Percentiles rank a stretch among this genome's conserved stretches.
phyloP scores from a whole-genome alignment of 1,140 invertebrate genomes.

The Tyrophagus putrescentiae region DNA sequence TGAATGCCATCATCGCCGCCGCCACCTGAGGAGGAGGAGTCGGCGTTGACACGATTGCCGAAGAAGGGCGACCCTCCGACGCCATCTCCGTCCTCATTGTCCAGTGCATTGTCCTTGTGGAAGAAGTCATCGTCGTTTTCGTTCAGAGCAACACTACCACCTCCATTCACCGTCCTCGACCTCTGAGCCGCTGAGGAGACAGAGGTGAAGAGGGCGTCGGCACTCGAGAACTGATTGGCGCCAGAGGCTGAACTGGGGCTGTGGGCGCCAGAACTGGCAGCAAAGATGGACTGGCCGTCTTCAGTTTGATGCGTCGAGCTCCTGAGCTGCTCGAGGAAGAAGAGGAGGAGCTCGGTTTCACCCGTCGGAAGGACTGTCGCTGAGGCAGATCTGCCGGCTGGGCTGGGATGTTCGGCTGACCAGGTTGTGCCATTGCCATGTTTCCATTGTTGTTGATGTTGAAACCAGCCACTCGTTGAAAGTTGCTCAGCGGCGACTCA shows the following conservation, averaged over 20 bases:
- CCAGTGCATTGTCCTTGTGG: conserved; percentile 18
- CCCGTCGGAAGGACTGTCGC: background rate
- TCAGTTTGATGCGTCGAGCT: background rate
- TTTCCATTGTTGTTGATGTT: no score
- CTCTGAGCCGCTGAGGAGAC: background rate
- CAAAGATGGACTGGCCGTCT: background rate
- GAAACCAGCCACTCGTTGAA: conserved; percentile 2
- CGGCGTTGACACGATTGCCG: background rate
- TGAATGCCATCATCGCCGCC: conserved; percentile 1
- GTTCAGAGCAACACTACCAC: no score
- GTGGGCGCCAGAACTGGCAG: no score
- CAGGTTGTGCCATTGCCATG: no score
- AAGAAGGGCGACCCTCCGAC: background rate
- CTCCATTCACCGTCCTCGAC: conserved; percentile 12
- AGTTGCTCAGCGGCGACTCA: conserved; percentile 1
- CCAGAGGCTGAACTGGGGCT: background rate
- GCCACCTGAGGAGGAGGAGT: background rate
- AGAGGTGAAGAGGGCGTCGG: background rate
- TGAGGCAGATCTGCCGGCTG: no score
- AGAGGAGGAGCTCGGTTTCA: no score
- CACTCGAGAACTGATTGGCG: background rate
- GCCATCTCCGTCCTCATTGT: conserved; percentile 18
- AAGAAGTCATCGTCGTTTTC: conserved; percentile 7
- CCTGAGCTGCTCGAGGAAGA: background rate
- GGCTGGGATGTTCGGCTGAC: no score